A percentile compares a stretch with the other conserved stretches of the same genome.
Conservation (phyloP, 2,797 vertebrate genomes). For the Caiman crocodilus region DNA sequence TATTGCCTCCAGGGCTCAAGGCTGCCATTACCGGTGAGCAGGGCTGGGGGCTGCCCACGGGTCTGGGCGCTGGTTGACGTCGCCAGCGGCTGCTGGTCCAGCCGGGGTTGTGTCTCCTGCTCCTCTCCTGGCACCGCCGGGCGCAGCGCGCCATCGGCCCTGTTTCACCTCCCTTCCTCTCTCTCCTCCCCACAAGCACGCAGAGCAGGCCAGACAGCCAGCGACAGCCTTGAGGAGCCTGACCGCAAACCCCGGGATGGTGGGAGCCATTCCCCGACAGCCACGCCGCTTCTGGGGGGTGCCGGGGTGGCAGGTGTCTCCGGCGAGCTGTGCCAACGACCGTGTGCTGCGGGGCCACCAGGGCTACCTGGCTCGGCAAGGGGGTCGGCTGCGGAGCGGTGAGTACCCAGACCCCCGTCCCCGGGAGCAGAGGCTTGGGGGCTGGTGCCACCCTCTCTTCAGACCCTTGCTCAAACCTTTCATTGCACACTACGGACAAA, state of each 20-base stretch:
- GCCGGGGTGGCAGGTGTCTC: constrained; percentile 81
- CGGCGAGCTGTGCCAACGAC: constrained; percentile 79
- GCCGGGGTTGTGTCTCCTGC: background rate
- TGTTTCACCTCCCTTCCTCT: background rate
- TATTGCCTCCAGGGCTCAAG: background rate
- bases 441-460: too few species aligned
- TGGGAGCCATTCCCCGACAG: constrained; percentile 75
- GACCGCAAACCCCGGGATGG: constrained; percentile 71
- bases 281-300: constrained; percentile 75
- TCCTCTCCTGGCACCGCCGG: background rate
- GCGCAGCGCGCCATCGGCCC: background rate
- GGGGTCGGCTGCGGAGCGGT: constrained; percentile 51
- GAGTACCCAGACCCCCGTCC: background rate
- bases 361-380: constrained; percentile 39
- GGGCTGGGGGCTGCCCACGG: background rate
- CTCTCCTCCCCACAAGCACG: background rate
- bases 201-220: constrained; percentile 22
- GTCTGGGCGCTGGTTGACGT: background rate
- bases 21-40: background rate
- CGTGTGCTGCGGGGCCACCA: constrained; percentile 59
- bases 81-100: background rate
- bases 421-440: background rate
- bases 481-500: background rate
- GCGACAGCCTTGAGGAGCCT: background rate
- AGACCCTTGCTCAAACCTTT: background rate